Evolutionary conservation across 2,888 invertebrate genomes (phyloP).

Genomic region (Xestobium rufovillosum): DNA sequence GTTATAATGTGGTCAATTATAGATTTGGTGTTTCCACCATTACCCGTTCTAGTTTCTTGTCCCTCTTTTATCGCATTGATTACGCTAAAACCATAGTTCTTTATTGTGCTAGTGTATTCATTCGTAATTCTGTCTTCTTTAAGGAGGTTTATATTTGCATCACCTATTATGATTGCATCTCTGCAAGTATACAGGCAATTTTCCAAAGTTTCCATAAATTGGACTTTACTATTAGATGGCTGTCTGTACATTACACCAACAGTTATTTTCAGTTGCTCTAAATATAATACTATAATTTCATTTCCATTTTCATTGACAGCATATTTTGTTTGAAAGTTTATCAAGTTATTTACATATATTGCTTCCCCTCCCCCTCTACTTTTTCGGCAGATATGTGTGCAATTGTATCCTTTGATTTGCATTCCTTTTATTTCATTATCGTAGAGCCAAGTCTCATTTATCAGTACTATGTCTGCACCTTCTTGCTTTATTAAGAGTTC

Average conservation of each 20-base stretch:
- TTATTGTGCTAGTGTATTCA: not conserved
- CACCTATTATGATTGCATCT: not conserved
- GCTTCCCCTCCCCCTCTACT: not conserved
- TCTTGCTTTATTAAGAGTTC: not conserved
- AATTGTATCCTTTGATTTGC: not conserved
- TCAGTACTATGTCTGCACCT: not conserved
- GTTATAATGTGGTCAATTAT: not conserved
- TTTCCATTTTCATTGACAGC: not conserved
- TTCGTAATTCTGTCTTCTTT: not conserved
- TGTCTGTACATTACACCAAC: slow-evolving; percentile 2
- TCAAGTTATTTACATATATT: not conserved
- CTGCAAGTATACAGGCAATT: not conserved
- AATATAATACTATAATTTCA: not conserved
- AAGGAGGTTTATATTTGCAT: not conserved
- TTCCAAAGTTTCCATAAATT: not conserved
- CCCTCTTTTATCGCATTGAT: not conserved
- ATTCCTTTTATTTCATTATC: not conserved
- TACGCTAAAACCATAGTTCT: not conserved
- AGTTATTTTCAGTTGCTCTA: not conserved
- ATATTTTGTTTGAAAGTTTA: not conserved
- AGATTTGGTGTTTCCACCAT: not conserved
- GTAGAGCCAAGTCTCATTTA: not conserved
- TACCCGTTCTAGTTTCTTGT: not conserved
- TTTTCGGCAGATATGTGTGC: not conserved
- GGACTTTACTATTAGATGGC: not conserved